A percentile compares a stretch with the other conserved stretches of the same genome.
phyloP scores from a whole-genome alignment of 64 coral and sea anemone species.

The Acropora tenuis region DNA sequence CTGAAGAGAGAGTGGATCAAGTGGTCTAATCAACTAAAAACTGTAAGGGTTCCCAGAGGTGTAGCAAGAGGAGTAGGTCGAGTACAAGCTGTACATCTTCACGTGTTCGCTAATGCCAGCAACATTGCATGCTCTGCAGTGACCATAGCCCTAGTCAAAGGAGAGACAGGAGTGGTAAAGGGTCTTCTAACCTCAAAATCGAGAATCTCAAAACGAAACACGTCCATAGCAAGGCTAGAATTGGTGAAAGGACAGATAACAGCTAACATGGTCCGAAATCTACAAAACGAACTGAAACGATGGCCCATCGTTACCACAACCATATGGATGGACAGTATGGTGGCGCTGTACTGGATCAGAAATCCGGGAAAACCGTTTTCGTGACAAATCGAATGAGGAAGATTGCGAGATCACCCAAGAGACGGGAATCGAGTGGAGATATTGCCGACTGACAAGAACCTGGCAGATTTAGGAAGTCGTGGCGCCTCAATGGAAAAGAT shows the following conservation, averaged over 20 bases:
- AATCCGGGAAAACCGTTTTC: constrained; percentile 58
- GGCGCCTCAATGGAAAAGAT: constrained; percentile 60
- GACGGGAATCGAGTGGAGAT: constrained; percentile 44
- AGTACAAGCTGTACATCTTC: constrained; percentile 22
- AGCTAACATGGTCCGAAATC: constrained; percentile 55
- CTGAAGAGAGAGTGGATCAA: constrained; percentile 16
- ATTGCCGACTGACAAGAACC: constrained; percentile 54
- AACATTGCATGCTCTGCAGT: constrained; percentile 31
- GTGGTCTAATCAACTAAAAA: constrained; percentile 28
- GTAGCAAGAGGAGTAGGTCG: constrained; percentile 1
- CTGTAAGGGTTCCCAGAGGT: constrained; percentile 17
- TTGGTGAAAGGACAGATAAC: constrained; percentile 48
- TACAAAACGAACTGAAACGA: constrained; percentile 20
- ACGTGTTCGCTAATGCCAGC: constrained; percentile 46
- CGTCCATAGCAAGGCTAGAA: constrained; percentile 48
- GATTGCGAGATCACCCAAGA: constrained; percentile 66
- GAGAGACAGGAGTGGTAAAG: constrained; percentile 28
- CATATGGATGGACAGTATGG: constrained; percentile 76
- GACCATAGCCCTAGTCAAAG: constrained; percentile 13
- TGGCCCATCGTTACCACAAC: constrained; percentile 43
- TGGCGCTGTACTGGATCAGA: constrained; percentile 64
- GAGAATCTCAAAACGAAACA: constrained; percentile 54
- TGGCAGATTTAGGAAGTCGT: constrained; percentile 66
- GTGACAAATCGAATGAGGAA: constrained; percentile 68
- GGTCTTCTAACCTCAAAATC: constrained; percentile 51